These are phyloP conservation scores for Plusia festucae DNA, from an alignment of 2,888 invertebrate species.

Conservation along the genomic window DNA sequence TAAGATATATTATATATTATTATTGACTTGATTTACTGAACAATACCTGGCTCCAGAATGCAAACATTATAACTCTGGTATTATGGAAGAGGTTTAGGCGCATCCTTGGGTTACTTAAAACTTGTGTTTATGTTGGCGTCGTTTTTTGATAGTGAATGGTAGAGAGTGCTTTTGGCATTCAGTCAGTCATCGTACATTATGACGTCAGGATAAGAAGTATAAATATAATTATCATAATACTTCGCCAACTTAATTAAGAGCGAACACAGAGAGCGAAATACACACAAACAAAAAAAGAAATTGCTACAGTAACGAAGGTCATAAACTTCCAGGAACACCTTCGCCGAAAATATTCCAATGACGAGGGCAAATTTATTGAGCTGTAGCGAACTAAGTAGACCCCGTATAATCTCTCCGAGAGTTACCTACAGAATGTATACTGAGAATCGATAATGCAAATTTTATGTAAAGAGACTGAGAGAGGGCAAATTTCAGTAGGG, in stretches of 20 bases:
- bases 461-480: slow-evolving; percentile 83
- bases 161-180: too few species aligned
- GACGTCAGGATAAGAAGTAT: too few species aligned
- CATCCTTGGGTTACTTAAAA: too few species aligned
- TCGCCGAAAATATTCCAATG: slow-evolving; percentile 64
- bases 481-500: slow-evolving; percentile 77
- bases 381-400: slow-evolving; percentile 64
- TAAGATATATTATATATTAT: too few species aligned
- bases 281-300: slow-evolving; percentile 46
- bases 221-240: too few species aligned
- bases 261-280: slow-evolving; percentile 10
- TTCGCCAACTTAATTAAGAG: neutral
- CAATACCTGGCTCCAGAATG: neutral
- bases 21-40: too few species aligned
- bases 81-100: too few species aligned
- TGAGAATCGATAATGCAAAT: slow-evolving; percentile 85
- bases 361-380: slow-evolving; percentile 66
- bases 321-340: slow-evolving; percentile 53
- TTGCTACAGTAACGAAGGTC: slow-evolving; percentile 50
- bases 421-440: slow-evolving; percentile 57
- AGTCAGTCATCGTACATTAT: too few species aligned
- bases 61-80: too few species aligned
- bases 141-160: too few species aligned
- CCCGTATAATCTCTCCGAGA: slow-evolving; percentile 68
- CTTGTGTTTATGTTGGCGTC: too few species aligned